These are phyloP conservation scores for Bombus pyrosoma DNA, from an alignment of 1,140 invertebrate genomes.

Conservation along the genomic window DNA sequence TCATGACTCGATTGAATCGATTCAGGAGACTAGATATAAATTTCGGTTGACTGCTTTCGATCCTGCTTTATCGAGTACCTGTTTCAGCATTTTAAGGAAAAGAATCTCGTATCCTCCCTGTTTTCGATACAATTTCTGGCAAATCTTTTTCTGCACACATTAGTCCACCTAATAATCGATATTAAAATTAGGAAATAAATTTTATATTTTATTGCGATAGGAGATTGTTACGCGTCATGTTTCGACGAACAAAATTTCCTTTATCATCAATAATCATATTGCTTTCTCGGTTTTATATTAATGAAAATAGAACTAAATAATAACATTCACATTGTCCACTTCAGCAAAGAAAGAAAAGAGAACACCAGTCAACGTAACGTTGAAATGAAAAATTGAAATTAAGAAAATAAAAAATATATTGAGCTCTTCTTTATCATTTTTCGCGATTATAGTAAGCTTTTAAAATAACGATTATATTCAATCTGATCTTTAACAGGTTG, in stretches of 20 bases:
- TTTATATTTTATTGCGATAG: background rate
- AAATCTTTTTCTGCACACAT: background rate
- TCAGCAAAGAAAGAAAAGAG: background rate
- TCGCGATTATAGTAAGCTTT: no score
- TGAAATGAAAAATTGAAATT: no score
- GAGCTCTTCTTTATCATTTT: accelerated
- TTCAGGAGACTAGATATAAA: background rate
- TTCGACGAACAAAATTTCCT: background rate
- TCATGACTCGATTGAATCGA: background rate
- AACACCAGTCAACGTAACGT: background rate
- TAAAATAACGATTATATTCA: background rate
- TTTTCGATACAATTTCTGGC: background rate
- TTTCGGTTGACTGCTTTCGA: background rate
- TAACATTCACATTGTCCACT: background rate
- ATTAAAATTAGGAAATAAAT: background rate
- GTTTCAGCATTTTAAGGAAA: background rate
- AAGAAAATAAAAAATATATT: no score
- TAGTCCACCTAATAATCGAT: background rate
- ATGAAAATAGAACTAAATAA: background rate
- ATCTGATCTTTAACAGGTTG: background rate
- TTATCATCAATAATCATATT: background rate
- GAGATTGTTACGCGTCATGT: no score
- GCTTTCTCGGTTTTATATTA: background rate
- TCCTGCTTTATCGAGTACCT: conserved; percentile 6
- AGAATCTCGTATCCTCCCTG: background rate